Evolutionary conservation across 2,797 vertebrate species (phyloP), one percentile per base, ranked within the genome.

Genomic region (Lepus townsendii): DNA sequence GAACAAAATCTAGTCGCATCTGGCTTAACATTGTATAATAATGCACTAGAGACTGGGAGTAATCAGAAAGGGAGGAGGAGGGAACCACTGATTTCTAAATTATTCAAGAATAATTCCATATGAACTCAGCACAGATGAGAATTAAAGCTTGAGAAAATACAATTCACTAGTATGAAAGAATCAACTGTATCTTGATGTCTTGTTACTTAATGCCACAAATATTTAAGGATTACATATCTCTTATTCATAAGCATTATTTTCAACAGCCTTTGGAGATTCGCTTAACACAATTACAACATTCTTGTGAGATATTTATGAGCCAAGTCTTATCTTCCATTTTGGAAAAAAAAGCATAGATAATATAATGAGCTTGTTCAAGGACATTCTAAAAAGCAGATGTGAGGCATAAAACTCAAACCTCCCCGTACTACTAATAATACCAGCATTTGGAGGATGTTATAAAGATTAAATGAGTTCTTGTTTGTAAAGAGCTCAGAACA

Each of bases 71-170:
- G 19, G 13, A 82, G 60, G 11, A 82, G 60, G 65, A 63, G 14
- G n/a, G 30, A 83, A 47, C 57, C 88, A 89, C 32, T 92, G 73
- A 65, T 94, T 95, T 94, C 54, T 93, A 87, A 91, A 93, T 95
- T 73, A 94, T 96, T 95, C 79, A 93, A 78, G 72, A 96, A 95
- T 94, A 96, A 96, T 96, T 96, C 65, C 75, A 83, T 66, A 92
- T 82, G 95, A 96, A 95, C 93, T 95, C 79, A 95, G 76, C 65
- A 93, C 79, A 96, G 92, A 93, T 96, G 93, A 95, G 75, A 96
- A 92, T 69, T 68, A 90, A 91, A 24, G 47, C 47, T 93, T 95
- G 66, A 95, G 62, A 96, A 96, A 88, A 95, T 88, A 78, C 79
- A 95, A 89, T 95, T 89, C 79, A 84, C 89, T 89, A 85, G 84